Base-by-base conservation (phyloP, 2,797 vertebrate genomes). In the Acropternis orthonyx region DNA sequence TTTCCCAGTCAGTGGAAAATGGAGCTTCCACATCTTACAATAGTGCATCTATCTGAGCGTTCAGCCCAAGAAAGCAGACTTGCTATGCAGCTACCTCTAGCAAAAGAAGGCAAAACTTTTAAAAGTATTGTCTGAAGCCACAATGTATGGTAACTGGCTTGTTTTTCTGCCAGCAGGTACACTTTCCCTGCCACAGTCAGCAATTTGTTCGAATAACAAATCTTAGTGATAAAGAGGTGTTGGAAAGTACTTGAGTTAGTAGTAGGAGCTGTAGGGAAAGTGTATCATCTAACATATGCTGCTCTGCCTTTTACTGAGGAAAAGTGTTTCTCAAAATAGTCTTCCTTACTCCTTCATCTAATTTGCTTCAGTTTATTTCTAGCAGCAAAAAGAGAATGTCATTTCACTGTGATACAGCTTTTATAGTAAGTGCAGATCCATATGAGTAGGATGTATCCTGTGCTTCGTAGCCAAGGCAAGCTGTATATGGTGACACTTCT, bases 301-400 rank as follows among this genome's bases (percentile, higher is more conserved):
- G 74, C 92, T 95, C 88, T 91, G 94, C 90, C 65, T 97, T 94
- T 92, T 88, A 68, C 83, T 44, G 56, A 85, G 55, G 82, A 75
- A 69, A 81, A 92, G 26, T 34, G 41, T 69, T 85, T 79, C 96
- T 95, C 63, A 86, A 90, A 96, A 97, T 97, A 97, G 67, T 79
- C 67, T 21, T 93, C 49, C 69, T 86, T 95, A 90, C 88, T 95
- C 89, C 80, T 95, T 90, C 79, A 2, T 91, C 83, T 93, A 74
- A 96, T 95, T 95, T 94, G 74, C 92, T 95, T 90, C 67, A 59
- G 90, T 97, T 96, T 97, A 97, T 96, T 97, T 97, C 94, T 90
- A 95, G 94, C 74, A 75, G 82, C 77, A 73, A 63, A 95, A 97
- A 67, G 94, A 89, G 77, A 85, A 85, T 91, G 92, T 95, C 59